phyloP scores from a whole-genome alignment of 2,797 vertebrate species.

The Sebastes umbrosus region DNA sequence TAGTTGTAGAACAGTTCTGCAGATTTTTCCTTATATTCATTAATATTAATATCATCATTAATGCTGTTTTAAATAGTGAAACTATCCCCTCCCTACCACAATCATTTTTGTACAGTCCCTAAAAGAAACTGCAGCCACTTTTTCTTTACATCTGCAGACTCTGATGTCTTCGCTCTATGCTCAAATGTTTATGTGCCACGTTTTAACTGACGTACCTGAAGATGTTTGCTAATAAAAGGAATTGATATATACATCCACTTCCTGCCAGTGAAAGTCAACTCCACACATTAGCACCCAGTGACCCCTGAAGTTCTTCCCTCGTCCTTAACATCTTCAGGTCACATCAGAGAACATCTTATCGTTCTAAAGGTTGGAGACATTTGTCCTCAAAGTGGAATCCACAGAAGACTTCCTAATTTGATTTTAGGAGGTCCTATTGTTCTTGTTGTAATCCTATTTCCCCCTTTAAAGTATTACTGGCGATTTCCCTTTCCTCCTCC shows the following conservation, averaged over 20 bases:
- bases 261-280: not conserved
- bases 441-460: conserved; percentile 50
- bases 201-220: not conserved
- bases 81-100: not conserved
- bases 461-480: conserved; percentile 30
- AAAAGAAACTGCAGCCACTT: not conserved
- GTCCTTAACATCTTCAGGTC: not conserved
- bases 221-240: not conserved
- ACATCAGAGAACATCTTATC: not conserved
- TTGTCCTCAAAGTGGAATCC: not conserved
- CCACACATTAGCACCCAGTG: not conserved
- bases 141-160: not conserved
- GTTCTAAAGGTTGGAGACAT: not conserved
- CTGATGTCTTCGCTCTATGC: not conserved
- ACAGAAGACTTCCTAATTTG: conserved; percentile 11
- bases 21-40: too few relatives aligned
- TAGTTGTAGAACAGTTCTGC: too few relatives aligned
- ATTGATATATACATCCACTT: not conserved
- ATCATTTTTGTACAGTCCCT: not conserved
- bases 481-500: conserved; percentile 72
- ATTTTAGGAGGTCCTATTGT: conserved; percentile 54
- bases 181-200: not conserved
- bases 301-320: not conserved
- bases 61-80: too few relatives aligned
- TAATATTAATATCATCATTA: too few relatives aligned